A percentile compares a stretch with the other conserved stretches of the same genome.
phyloP scores from a whole-genome alignment of 2,888 invertebrate genomes.

The Drosophila nr. perissopoda region DNA sequence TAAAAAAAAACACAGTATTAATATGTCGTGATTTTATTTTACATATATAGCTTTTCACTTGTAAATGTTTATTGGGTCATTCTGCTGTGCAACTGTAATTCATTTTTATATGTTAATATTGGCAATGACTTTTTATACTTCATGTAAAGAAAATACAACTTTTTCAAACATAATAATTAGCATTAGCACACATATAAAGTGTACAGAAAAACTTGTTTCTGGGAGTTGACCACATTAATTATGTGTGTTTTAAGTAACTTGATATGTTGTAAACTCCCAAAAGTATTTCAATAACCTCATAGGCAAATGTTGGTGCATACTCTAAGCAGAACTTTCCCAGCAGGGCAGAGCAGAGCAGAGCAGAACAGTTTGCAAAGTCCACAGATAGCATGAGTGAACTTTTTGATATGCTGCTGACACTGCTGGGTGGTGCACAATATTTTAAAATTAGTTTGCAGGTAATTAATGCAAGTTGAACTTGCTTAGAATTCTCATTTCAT shows the following conservation, averaged over 20 bases:
- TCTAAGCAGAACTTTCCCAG: constrained; percentile 15
- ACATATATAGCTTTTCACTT: neutral
- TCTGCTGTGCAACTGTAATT: neutral
- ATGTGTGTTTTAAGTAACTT: neutral
- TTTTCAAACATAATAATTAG: neutral
- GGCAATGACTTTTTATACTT: neutral
- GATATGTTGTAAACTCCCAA: constrained; percentile 6
- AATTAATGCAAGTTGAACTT: constrained; percentile 50
- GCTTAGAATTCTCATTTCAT: constrained; percentile 10
- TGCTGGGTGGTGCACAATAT: constrained; percentile 47
- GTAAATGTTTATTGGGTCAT: neutral
- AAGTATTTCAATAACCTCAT: constrained; percentile 25
- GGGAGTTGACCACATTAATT: constrained; percentile 5
- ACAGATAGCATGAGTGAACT: constrained; percentile 13
- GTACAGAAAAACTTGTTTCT: neutral
- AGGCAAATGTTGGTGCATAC: constrained; percentile 17
- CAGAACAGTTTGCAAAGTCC: constrained; percentile 5
- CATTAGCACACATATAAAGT: neutral
- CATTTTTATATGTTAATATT: neutral
- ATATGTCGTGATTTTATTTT: neutral
- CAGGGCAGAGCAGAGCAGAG: neutral
- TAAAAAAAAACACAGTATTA: neutral
- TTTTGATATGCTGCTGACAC: constrained; percentile 17
- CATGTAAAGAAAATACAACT: neutral
- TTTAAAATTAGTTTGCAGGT: constrained; percentile 62